These are phyloP conservation scores for Grantiella picta DNA, from an alignment of 2,113 vertebrate genomes.

Conservation along the genomic window DNA sequence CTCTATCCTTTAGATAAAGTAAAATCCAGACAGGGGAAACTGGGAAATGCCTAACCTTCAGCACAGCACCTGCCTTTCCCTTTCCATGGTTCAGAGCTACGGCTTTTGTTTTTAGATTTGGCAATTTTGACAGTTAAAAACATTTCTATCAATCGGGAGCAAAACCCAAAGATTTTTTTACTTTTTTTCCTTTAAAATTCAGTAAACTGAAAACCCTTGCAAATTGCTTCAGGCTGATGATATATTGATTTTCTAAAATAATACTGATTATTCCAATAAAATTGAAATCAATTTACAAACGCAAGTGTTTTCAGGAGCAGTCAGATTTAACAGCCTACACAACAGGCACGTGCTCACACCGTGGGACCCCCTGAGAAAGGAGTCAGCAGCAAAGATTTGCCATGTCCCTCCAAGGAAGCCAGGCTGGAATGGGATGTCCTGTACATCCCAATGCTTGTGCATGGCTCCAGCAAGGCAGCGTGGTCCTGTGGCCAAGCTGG, in stretches of 20 bases:
- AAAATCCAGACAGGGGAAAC: neutral
- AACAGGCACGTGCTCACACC: rapidly evolving
- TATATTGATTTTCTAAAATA: slow-evolving; percentile 36
- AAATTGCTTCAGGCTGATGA: neutral
- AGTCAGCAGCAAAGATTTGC: neutral
- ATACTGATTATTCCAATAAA: slow-evolving; percentile 47
- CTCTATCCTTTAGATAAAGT: neutral
- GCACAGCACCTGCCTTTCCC: neutral
- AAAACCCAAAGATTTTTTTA: neutral
- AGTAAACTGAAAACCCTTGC: neutral
- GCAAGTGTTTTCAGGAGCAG: neutral
- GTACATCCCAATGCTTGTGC: rapidly evolving
- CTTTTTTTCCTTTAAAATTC: neutral
- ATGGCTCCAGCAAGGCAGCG: neutral
- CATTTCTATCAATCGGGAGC: rapidly evolving
- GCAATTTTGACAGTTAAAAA: neutral
- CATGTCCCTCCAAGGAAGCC: rapidly evolving
- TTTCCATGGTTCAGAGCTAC: rapidly evolving
- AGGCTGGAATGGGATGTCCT: neutral
- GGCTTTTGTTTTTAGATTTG: neutral
- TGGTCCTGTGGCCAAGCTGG: rapidly evolving
- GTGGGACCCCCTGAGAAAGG: neutral
- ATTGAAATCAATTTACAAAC: slow-evolving; percentile 12
- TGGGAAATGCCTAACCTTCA: neutral
- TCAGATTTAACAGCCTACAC: neutral